These are phyloP conservation scores for Drosophila antonietae DNA, from an alignment of 2,888 invertebrate species.

Conservation along the genomic window DNA sequence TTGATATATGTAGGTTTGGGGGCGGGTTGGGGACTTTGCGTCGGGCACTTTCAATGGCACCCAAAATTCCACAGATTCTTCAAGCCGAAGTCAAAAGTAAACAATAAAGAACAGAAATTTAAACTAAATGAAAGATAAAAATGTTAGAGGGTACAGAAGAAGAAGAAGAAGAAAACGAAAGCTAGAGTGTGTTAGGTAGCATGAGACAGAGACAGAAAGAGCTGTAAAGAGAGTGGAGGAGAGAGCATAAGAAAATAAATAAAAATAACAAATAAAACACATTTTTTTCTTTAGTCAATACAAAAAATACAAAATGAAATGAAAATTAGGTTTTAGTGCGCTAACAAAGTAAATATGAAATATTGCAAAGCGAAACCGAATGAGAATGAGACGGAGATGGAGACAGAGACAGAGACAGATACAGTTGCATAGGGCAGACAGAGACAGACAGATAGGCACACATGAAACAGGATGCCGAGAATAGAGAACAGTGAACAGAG, in stretches of 20 bases:
- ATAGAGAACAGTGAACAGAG: conserved; percentile 1
- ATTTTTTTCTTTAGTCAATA: conserved; percentile 71
- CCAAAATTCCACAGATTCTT: conserved; percentile 50
- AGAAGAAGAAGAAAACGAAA: neutral
- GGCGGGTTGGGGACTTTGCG: conserved; percentile 30
- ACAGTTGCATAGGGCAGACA: conserved; percentile 8
- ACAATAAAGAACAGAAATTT: neutral
- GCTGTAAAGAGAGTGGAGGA: conserved; percentile 3
- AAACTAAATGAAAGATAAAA: neutral
- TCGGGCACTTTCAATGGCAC: conserved; percentile 30
- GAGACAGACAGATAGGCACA: conserved; percentile 9
- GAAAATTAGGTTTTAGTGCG: conserved; percentile 58
- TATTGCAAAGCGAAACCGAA: conserved; percentile 54
- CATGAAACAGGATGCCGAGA: conserved; percentile 8
- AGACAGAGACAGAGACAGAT: conserved; percentile 18
- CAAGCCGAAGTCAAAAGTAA: conserved; percentile 32
- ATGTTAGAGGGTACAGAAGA: conserved; percentile 2
- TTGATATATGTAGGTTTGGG: conserved; percentile 30
- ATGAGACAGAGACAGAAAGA: conserved; percentile 9
- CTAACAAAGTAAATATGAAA: conserved; percentile 59
- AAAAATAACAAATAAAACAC: conserved; percentile 16
- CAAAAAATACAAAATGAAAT: conserved; percentile 14
- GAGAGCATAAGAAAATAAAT: conserved; percentile 5
- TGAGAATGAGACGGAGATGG: conserved; percentile 27
- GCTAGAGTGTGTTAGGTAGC: conserved; percentile 13